Percentiles rank a stretch among this genome's conserved stretches.
Evolutionary conservation across 2,797 vertebrate genomes (phyloP).

Genomic region (Spinibarbus caldwelli): DNA sequence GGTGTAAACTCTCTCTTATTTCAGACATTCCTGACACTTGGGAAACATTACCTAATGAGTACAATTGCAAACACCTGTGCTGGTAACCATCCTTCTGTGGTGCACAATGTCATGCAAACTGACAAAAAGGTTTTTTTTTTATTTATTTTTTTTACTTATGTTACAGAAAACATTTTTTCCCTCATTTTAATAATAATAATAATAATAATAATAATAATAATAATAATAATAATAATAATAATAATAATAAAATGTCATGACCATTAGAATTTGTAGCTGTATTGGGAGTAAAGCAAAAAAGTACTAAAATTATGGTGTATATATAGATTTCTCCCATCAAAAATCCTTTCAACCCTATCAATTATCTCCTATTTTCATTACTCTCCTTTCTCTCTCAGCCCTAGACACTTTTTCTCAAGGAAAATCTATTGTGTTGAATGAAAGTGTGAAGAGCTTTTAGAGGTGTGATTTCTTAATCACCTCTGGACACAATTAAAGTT

Average conservation of each 20-base stretch:
- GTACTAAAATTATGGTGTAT: too few relatives aligned
- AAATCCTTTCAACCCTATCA: not conserved
- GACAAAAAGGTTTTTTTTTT: not conserved
- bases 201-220: not conserved
- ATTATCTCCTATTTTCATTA: not conserved
- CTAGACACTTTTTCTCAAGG: not conserved
- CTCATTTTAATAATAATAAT: not conserved
- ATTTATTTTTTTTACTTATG: not conserved
- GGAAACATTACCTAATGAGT: not conserved
- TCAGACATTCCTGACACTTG: not conserved
- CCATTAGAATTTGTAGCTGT: not conserved
- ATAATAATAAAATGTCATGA: too few relatives aligned
- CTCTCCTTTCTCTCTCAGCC: not conserved
- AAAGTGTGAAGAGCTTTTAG: slow-evolving; percentile 23
- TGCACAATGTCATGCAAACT: not conserved
- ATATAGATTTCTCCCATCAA: not conserved
- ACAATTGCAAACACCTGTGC: not conserved
- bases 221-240: too few relatives aligned
- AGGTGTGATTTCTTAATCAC: slow-evolving; percentile 28
- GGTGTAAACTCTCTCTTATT: not conserved
- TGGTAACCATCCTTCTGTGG: not conserved
- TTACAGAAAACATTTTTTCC: not conserved
- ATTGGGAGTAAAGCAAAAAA: not conserved
- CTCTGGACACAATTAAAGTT: slow-evolving; percentile 6
- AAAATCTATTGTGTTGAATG: not conserved